Percentiles rank a stretch among this genome's conserved stretches.
Evolutionary conservation across 2,888 invertebrate species (phyloP).

Genomic region (Osmoderma eremita): DNA sequence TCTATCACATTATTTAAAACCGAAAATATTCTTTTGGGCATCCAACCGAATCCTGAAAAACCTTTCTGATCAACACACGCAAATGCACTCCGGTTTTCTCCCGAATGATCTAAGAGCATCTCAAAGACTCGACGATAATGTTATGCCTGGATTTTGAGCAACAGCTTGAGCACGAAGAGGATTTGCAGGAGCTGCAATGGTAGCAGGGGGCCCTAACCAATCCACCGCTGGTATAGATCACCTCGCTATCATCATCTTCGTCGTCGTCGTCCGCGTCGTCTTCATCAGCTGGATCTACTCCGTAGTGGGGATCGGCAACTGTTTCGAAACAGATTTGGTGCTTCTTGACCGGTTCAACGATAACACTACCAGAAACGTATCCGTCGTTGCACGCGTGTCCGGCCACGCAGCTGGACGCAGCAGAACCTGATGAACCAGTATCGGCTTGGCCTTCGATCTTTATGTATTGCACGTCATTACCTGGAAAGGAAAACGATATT

Average conservation of each 20-base stretch:
- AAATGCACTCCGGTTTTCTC: too few species aligned
- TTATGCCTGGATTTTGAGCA: conserved; percentile 16
- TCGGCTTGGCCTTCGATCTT: conserved; percentile 46
- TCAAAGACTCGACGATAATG: conserved; percentile 44
- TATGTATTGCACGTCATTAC: conserved; percentile 47
- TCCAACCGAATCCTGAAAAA: conserved; percentile 12
- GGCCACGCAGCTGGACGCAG: too few species aligned
- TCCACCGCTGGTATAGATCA: not conserved
- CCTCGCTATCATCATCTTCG: conserved; percentile 32
- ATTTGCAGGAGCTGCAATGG: conserved; percentile 21
- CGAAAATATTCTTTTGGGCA: not conserved
- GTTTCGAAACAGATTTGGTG: conserved; percentile 33
- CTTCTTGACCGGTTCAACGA: conserved; percentile 49
- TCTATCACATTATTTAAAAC: not conserved
- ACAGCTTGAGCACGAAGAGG: conserved; percentile 28
- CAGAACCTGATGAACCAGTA: conserved; percentile 25
- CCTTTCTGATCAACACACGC: not conserved
- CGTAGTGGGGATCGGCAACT: not conserved
- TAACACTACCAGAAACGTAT: conserved; percentile 53
- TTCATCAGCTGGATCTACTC: not conserved
- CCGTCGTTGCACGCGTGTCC: conserved; percentile 48
- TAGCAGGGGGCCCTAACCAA: not conserved
- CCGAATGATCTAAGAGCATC: conserved; percentile 5
- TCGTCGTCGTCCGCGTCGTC: not conserved
- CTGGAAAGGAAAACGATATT: conserved; percentile 45